phyloP scores from a whole-genome alignment of 1,140 invertebrate genomes.

The Adoxophyes honmai region DNA sequence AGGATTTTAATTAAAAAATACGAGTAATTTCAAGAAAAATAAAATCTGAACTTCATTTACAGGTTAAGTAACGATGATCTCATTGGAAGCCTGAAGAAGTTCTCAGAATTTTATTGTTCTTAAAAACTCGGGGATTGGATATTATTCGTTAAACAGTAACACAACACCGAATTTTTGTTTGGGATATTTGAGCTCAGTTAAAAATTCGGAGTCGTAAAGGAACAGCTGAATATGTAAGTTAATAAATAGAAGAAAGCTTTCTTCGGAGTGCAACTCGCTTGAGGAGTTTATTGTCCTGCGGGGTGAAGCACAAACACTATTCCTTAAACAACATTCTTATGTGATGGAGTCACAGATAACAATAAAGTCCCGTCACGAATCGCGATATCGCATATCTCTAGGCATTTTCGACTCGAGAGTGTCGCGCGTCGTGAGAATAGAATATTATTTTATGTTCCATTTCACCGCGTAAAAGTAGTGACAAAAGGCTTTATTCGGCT shows the following conservation, averaged over 20 bases:
- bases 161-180: no score
- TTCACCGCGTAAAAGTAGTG: constrained; percentile 29
- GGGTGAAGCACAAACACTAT: neutral
- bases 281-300: constrained; percentile 7
- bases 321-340: constrained; percentile 14
- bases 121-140: no score
- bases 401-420: constrained; percentile 29
- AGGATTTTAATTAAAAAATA: neutral
- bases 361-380: constrained; percentile 32
- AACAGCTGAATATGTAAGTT: neutral
- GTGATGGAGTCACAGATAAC: constrained; percentile 26
- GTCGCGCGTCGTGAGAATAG: constrained; percentile 34
- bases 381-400: constrained; percentile 28
- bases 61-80: no score
- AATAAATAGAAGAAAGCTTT: constrained; percentile 11
- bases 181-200: no score
- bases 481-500: constrained; percentile 33
- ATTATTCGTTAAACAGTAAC: no score
- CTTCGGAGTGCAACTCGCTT: constrained; percentile 5
- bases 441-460: constrained; percentile 29
- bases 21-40: neutral
- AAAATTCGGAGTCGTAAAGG: no score
- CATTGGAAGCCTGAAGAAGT: no score
- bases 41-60: neutral
- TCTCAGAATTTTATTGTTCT: no score